Evolutionary conservation across 1,140 invertebrate species (phyloP).

Genomic region (Atta colombica): DNA sequence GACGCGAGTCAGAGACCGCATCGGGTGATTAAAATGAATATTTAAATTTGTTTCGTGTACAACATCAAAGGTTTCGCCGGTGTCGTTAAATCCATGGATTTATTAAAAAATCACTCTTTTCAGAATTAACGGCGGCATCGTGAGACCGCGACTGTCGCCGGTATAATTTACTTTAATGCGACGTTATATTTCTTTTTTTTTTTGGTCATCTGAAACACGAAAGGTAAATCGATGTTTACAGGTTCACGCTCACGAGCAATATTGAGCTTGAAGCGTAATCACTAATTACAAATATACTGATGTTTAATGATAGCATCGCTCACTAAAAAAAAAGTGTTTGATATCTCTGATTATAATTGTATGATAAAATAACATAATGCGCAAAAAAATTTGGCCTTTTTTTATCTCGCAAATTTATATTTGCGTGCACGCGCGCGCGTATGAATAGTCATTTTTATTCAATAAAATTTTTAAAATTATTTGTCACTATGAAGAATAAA

Average conservation of each 20-base stretch:
- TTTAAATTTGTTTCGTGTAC: constrained; percentile 42
- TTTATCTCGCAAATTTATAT: too few species aligned
- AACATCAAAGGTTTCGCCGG: constrained; percentile 41
- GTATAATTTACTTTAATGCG: constrained; percentile 31
- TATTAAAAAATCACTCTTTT: constrained; percentile 46
- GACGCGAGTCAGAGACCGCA: neutral
- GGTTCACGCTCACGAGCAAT: neutral
- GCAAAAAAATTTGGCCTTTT: too few species aligned
- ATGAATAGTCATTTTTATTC: too few species aligned
- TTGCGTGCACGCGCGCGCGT: too few species aligned
- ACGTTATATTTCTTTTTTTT: neutral
- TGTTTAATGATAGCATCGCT: neutral
- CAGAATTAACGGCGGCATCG: constrained; percentile 3
- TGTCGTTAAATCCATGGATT: constrained; percentile 31
- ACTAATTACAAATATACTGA: neutral
- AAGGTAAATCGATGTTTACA: neutral
- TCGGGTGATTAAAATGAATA: constrained; percentile 26
- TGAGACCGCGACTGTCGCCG: neutral
- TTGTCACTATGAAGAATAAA: too few species aligned
- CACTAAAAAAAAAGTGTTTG: too few species aligned
- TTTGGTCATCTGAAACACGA: neutral
- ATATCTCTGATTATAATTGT: too few species aligned
- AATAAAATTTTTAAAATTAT: too few species aligned
- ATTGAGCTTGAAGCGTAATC: neutral
- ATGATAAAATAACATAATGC: too few species aligned